Percentiles rank a stretch among this genome's conserved stretches.
These are phyloP conservation scores for Eupeodes latifasciatus DNA, from an alignment of 2,888 invertebrate species.

Conservation along the genomic window DNA sequence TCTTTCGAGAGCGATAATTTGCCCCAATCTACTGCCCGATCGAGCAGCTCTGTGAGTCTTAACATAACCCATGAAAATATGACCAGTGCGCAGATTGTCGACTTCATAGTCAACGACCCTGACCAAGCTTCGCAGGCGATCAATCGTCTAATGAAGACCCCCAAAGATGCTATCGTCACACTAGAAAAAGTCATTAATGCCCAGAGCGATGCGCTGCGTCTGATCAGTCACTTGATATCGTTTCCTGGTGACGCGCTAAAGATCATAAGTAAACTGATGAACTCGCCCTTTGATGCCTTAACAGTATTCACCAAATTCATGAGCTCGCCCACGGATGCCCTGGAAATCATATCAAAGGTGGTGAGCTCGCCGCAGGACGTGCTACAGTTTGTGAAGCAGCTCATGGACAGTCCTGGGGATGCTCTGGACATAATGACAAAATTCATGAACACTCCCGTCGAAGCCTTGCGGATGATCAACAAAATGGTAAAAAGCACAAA, in stretches of 20 bases:
- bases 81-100: constrained; percentile 82
- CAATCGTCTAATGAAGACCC: constrained; percentile 82
- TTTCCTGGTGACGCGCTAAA: constrained; percentile 84
- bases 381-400: constrained; percentile 83
- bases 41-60: constrained; percentile 61
- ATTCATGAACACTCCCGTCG: constrained; percentile 84
- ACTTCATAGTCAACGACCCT: constrained; percentile 82
- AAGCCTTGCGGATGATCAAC: constrained; percentile 83
- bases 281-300: constrained; percentile 84
- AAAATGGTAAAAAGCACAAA: constrained; percentile 81
- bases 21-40: constrained; percentile 46
- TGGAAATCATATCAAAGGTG: constrained; percentile 84
- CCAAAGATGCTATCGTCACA: constrained; percentile 81
- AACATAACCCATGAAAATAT: constrained; percentile 79
- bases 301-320: constrained; percentile 84
- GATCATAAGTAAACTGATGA: constrained; percentile 84
- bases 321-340: constrained; percentile 84
- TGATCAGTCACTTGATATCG: constrained; percentile 83
- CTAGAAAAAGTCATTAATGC: constrained; percentile 83
- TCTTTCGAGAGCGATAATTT: constrained; percentile 80
- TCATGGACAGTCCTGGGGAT: constrained; percentile 84
- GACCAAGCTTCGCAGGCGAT: constrained; percentile 83
- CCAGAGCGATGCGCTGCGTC: constrained; percentile 83
- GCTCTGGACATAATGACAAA: constrained; percentile 84
- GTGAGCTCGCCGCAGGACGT: constrained; percentile 84